phyloP scores from a whole-genome alignment of 30 jellyfish, hydroid and myxozoan species.

The Turritopsis dohrnii region DNA sequence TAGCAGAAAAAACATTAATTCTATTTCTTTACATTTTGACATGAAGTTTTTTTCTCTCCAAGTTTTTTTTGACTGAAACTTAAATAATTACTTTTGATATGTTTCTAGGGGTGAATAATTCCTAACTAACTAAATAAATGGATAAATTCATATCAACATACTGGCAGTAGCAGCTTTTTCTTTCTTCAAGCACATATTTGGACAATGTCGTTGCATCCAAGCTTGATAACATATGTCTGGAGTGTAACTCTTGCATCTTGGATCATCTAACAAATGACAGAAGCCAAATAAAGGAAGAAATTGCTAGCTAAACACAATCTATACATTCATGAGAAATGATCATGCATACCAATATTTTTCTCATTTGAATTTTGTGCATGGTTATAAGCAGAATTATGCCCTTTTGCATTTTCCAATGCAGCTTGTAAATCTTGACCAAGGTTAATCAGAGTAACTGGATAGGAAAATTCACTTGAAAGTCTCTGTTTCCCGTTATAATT shows the following conservation, averaged over 20 bases:
- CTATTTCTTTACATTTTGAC: too few relatives aligned
- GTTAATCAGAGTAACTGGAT: constrained; percentile 7
- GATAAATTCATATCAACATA: background rate
- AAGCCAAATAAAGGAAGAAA: background rate
- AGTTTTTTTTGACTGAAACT: too few relatives aligned
- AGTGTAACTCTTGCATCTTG: constrained; percentile 53
- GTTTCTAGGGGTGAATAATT: too few relatives aligned
- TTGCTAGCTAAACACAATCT: background rate
- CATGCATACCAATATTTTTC: background rate
- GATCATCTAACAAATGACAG: constrained; percentile 19
- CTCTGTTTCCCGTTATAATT: background rate
- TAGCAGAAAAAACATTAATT: too few relatives aligned
- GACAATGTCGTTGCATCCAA: constrained; percentile 65
- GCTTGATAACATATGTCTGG: constrained; percentile 47
- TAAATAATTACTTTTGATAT: too few relatives aligned
- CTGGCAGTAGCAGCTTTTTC: background rate
- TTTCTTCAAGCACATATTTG: constrained; percentile 25
- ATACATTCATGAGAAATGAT: background rate
- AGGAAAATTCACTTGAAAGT: background rate
- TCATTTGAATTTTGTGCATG: background rate
- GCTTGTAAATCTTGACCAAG: constrained; percentile 8
- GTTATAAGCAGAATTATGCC: background rate
- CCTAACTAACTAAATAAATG: too few relatives aligned
- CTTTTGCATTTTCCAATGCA: background rate
- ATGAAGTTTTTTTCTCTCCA: too few relatives aligned